Percentiles rank a stretch among this genome's conserved stretches.
Conservation (phyloP, 2,113 vertebrate genomes). For the Furnarius figulus region DNA sequence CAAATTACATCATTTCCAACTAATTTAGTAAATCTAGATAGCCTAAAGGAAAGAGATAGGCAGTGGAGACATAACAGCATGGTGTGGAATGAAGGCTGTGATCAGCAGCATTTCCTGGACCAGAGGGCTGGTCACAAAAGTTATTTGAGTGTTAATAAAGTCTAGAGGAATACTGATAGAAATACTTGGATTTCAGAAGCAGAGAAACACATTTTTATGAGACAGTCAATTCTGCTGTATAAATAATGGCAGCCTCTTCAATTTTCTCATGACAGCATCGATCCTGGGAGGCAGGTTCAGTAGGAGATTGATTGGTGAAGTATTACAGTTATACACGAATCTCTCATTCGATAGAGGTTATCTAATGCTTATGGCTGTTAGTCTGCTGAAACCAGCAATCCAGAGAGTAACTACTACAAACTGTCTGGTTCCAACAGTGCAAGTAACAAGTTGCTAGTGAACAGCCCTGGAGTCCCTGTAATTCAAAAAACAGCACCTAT, state of each 20-base stretch:
- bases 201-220: not conserved
- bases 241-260: not conserved
- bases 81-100: not conserved
- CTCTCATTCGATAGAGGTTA: not conserved
- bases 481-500: not conserved
- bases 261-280: not conserved
- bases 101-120: not conserved
- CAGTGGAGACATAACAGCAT: not conserved
- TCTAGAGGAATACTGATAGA: not conserved
- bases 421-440: not conserved
- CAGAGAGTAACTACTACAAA: not conserved
- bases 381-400: not conserved
- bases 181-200: not conserved
- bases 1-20: not conserved
- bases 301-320: not conserved
- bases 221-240: not conserved
- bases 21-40: not conserved
- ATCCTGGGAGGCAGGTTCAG: not conserved
- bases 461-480: not conserved
- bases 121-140: not conserved
- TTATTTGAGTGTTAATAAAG: not conserved
- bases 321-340: not conserved
- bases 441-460: not conserved
- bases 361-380: not conserved
- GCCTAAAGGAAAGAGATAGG: not conserved